phyloP scores from a whole-genome alignment of 64 coral and sea anemone species.

The Stichodactyla helianthus region DNA sequence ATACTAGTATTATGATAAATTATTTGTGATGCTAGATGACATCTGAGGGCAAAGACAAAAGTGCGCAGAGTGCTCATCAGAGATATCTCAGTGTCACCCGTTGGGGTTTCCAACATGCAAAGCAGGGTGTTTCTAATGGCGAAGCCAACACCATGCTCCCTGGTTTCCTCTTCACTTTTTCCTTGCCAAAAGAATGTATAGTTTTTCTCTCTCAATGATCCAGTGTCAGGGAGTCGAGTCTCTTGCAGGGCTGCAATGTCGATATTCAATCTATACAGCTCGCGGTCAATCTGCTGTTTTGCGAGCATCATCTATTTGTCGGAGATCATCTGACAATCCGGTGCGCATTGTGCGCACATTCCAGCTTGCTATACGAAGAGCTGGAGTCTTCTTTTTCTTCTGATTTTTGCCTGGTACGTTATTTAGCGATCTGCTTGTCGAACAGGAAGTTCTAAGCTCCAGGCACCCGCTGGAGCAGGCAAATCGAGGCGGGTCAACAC shows the following conservation, averaged over 20 bases:
- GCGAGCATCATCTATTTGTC: conserved; percentile 16
- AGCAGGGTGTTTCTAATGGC: no score
- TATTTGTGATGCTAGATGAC: no score
- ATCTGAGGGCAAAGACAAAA: no score
- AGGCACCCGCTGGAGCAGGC: conserved; percentile 38
- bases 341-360: conserved; percentile 26
- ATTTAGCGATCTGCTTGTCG: conserved; percentile 13
- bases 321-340: no score
- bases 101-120: no score
- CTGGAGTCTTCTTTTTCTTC: neutral
- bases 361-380: conserved; percentile 13
- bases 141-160: no score
- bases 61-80: no score
- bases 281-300: conserved; percentile 39
- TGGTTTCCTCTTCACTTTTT: no score
- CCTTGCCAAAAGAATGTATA: conserved; percentile 60
- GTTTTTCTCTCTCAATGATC: conserved; percentile 21
- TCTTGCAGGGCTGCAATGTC: conserved; percentile 57
- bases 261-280: conserved; percentile 38
- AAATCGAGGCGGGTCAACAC: conserved; percentile 27
- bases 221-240: conserved; percentile 31
- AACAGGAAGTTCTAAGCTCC: neutral
- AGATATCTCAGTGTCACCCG: no score
- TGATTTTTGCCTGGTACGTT: conserved; percentile 25
- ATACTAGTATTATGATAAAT: no score